Conservation (phyloP, 30 jellyfish, hydroid and myxozoan genomes). For the Hydra vulgaris region DNA sequence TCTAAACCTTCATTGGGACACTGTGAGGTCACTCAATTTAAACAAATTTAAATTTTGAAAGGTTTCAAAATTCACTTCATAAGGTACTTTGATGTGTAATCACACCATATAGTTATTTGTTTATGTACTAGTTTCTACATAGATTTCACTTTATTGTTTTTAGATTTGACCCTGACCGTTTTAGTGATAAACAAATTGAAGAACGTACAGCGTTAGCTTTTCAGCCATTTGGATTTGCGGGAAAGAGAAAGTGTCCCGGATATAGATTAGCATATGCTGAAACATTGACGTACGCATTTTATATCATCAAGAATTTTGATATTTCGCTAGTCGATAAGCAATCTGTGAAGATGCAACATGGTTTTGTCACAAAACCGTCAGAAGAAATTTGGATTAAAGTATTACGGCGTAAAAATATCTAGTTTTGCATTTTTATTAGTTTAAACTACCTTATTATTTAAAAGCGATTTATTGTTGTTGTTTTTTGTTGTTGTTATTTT, state of each 20-base stretch:
- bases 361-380: slow-evolving; percentile 55
- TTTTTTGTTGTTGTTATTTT: too few species aligned
- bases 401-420: slow-evolving; percentile 20
- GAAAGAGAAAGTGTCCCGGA: slow-evolving; percentile 89
- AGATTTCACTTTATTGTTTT: neutral
- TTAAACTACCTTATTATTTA: too few species aligned
- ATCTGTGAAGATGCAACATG: slow-evolving; percentile 19
- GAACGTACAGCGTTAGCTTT: slow-evolving; percentile 43
- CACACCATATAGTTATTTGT: too few species aligned
- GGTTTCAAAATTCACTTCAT: too few species aligned
- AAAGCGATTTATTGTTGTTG: too few species aligned
- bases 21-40: too few species aligned
- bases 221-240: slow-evolving; percentile 91
- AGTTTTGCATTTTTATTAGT: neutral
- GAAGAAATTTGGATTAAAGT: slow-evolving; percentile 58
- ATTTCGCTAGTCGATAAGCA: slow-evolving; percentile 34
- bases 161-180: slow-evolving; percentile 88
- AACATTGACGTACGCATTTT: slow-evolving; percentile 37
- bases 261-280: slow-evolving; percentile 60
- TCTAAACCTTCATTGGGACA: too few species aligned
- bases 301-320: slow-evolving; percentile 49
- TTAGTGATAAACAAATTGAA: slow-evolving; percentile 50
- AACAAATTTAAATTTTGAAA: too few species aligned
- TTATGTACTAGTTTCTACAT: neutral
- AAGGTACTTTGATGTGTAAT: too few species aligned